Evolutionary conservation across 2,888 invertebrate genomes (phyloP), one percentile per base, ranked within the genome.

Genomic region (Nemurella pictetii): DNA sequence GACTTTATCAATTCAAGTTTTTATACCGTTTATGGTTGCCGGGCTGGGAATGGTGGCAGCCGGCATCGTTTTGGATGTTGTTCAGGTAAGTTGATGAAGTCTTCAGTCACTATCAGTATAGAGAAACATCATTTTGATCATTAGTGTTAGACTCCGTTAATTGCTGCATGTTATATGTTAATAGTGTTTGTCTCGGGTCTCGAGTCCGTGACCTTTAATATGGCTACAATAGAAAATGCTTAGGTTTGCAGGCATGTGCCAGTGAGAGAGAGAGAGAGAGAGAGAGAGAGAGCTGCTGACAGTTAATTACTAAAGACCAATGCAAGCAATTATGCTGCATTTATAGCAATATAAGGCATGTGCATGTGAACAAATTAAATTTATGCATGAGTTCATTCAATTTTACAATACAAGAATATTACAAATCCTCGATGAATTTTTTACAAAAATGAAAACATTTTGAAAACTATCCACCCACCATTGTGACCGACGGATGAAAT

Each of bases 11-110:
- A 93, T 96, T 82, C 95, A 97, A 91, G 96, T 97, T 91, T 95
- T 94, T 89, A 93, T 94, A 87, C 97, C 97, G 7, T 97, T 96
- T 90, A 90, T 97, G 86, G 92, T 97, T 85, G 97, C 97, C 85
- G 97, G 97, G 25, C 95, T 96, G 89, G 97, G 97, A 85, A 97
- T 96, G 95, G 97, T 97, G 1, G 95, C 95, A 20, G 97, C 97
- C 85, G 97, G 97, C 88, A 92, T 97, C 85, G 92, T 97, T n/a
- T 92, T 98, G 26, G 97, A 97, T 89, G 90, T 94, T 87, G 97
- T 97, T 82, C 96, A 96, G 91, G 93, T 93, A 88, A 85, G 86
- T n/a, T n/a, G n/a, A 12, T 82, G 36, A 32, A 7, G 20, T 55
- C 55, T 55, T 7, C n/a, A n/a, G n/a, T n/a, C n/a, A n/a, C n/a